phyloP scores from a whole-genome alignment of 2,888 invertebrate species.

The Cataglyphis rosenhaueri region DNA sequence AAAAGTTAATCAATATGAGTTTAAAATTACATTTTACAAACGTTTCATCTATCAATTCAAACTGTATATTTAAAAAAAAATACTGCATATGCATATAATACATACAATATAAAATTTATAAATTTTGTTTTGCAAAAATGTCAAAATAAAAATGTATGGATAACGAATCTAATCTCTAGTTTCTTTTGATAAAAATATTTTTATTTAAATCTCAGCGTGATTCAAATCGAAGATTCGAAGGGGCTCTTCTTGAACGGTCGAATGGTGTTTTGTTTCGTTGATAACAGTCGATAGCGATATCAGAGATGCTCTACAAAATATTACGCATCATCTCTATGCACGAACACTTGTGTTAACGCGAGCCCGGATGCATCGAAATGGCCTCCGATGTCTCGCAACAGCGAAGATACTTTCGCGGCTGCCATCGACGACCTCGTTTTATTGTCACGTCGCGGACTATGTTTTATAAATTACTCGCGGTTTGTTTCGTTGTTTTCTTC shows the following conservation, averaged over 20 bases:
- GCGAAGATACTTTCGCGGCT: slow-evolving; percentile 41
- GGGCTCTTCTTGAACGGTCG: not conserved
- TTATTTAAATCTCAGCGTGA: not conserved
- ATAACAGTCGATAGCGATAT: not conserved
- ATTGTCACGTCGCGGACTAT: slow-evolving; percentile 23
- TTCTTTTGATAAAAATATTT: not conserved
- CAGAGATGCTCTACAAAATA: slow-evolving; percentile 6
- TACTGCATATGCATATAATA: not conserved
- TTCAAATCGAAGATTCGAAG: not conserved
- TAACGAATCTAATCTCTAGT: not conserved
- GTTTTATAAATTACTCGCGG: slow-evolving; percentile 27
- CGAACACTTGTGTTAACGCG: slow-evolving; percentile 43
- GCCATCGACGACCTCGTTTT: slow-evolving; percentile 28
- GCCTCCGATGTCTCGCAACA: slow-evolving; percentile 30
- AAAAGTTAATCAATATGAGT: too few relatives aligned
- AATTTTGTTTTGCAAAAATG: not conserved
- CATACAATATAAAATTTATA: not conserved
- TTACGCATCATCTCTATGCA: slow-evolving; percentile 30
- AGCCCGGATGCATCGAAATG: slow-evolving; percentile 31
- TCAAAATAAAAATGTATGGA: not conserved
- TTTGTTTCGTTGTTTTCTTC: not conserved
- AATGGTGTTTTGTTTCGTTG: not conserved
- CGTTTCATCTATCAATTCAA: too few relatives aligned
- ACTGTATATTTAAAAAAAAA: not conserved
- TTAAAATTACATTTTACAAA: too few relatives aligned